A percentile compares a stretch with the other conserved stretches of the same genome.
Conservation (phyloP, 1,140 invertebrate genomes). For the Ostrea edulis region DNA sequence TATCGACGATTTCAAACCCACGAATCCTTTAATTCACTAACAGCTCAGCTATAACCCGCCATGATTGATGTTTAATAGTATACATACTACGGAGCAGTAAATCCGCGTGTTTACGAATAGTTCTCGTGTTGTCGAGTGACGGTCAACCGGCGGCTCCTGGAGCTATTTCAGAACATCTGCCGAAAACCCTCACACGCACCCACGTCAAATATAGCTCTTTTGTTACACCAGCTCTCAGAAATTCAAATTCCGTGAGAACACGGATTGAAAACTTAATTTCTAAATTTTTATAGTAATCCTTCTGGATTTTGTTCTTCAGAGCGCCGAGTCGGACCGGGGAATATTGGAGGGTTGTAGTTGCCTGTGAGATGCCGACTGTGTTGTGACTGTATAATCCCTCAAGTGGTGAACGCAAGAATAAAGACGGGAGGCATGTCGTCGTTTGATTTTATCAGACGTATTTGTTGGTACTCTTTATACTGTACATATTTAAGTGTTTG, state of each 20-base stretch:
- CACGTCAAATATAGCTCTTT: constrained; percentile 10
- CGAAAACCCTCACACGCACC: not conserved
- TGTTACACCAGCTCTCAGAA: constrained; percentile 32
- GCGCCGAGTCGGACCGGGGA: not conserved
- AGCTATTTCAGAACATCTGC: constrained; percentile 24
- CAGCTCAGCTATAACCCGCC: not conserved
- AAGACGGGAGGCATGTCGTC: not conserved
- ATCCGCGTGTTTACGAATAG: constrained; percentile 31
- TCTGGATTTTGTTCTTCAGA: not conserved
- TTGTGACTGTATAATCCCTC: not conserved
- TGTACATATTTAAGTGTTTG: not conserved
- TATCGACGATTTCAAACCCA: constrained; percentile 21
- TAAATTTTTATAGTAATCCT: constrained; percentile 27
- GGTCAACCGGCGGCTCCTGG: not conserved
- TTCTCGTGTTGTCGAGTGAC: not conserved
- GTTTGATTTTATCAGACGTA: not conserved
- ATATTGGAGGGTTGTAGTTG: not conserved
- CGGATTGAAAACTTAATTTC: constrained; percentile 27
- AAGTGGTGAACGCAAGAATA: not conserved
- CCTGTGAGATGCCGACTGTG: not conserved
- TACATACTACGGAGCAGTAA: constrained; percentile 10
- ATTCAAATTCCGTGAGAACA: constrained; percentile 37
- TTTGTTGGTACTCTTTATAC: not conserved
- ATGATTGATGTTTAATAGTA: constrained; percentile 35
- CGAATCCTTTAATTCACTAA: constrained; percentile 34